Conservation (phyloP, 92 coral and sea anemone species). For the Galaxea fascicularis region DNA sequence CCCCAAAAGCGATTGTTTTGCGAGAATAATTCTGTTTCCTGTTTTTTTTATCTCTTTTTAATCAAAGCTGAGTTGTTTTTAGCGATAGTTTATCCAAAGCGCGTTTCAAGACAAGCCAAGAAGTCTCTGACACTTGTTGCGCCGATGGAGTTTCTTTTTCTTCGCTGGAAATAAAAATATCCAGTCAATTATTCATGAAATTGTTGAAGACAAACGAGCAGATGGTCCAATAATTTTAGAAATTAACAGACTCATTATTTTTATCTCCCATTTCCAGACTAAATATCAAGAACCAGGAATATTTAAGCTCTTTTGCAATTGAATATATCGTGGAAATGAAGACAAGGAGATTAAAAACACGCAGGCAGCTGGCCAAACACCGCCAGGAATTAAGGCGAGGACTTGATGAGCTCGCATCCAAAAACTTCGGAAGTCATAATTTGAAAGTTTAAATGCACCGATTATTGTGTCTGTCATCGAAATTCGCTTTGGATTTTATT, state of each 20-base stretch:
- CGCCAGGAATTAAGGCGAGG: constrained; percentile 2
- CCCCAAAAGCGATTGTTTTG: background rate
- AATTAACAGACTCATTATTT: constrained; percentile 36
- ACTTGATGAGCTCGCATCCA: constrained; percentile 5
- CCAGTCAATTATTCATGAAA: constrained; percentile 32
- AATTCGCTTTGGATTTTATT: constrained; percentile 6
- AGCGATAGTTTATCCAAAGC: background rate
- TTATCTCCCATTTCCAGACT: constrained; percentile 36
- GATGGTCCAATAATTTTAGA: constrained; percentile 22
- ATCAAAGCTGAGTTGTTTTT: background rate
- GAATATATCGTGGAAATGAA: constrained; percentile 19
- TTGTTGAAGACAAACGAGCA: constrained; percentile 3
- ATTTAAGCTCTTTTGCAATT: constrained; percentile 7
- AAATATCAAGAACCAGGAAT: constrained; percentile 29
- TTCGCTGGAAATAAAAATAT: constrained; percentile 6
- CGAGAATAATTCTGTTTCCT: background rate
- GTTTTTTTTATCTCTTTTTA: background rate
- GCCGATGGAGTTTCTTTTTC: background rate
- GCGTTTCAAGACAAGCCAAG: background rate
- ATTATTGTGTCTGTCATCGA: constrained; percentile 14
- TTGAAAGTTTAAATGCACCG: background rate
- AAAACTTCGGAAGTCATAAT: constrained; percentile 38
- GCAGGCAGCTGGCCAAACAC: constrained; percentile 51
- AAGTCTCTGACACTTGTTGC: constrained; percentile 45
- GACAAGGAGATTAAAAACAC: background rate